phyloP scores from a whole-genome alignment of 2,113 vertebrate genomes.

The Chaetodon auriga region DNA sequence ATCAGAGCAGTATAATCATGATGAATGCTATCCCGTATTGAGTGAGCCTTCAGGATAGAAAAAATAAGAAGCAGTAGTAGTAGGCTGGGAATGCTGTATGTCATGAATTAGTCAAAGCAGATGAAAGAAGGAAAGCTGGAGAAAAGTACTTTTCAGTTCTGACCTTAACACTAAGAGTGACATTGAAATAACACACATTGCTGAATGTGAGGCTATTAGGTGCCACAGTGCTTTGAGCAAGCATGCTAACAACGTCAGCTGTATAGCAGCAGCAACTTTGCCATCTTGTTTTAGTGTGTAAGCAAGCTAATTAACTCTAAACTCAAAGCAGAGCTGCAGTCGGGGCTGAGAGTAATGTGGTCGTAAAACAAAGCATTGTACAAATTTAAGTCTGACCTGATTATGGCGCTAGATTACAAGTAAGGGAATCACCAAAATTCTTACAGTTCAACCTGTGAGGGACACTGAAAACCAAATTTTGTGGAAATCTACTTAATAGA shows the following conservation, averaged over 20 bases:
- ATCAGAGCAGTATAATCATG: slow-evolving; percentile 69
- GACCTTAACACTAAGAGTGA: not conserved
- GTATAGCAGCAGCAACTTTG: not conserved
- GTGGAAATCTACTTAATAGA: not conserved
- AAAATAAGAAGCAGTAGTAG: slow-evolving; percentile 39
- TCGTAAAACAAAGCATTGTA: not conserved
- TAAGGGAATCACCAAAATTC: not conserved
- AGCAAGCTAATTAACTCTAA: not conserved
- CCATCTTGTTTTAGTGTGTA: not conserved
- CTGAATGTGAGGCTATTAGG: slow-evolving; percentile 16
- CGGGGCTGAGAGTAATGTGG: not conserved
- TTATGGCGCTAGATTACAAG: not conserved
- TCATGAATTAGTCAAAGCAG: slow-evolving; percentile 1
- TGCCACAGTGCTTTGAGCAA: not conserved
- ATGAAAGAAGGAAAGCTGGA: not conserved
- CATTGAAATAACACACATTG: not conserved
- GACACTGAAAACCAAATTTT: not conserved
- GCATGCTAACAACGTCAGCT: not conserved
- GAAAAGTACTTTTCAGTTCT: slow-evolving; percentile 17
- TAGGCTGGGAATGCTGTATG: not conserved
- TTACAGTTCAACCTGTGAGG: not conserved
- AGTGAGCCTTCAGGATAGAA: slow-evolving; percentile 55
- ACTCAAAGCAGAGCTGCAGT: not conserved
- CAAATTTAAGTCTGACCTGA: not conserved
- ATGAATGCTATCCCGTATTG: slow-evolving; percentile 59